phyloP scores from a whole-genome alignment of 2,888 invertebrate species.

The Polyommatus icarus region DNA sequence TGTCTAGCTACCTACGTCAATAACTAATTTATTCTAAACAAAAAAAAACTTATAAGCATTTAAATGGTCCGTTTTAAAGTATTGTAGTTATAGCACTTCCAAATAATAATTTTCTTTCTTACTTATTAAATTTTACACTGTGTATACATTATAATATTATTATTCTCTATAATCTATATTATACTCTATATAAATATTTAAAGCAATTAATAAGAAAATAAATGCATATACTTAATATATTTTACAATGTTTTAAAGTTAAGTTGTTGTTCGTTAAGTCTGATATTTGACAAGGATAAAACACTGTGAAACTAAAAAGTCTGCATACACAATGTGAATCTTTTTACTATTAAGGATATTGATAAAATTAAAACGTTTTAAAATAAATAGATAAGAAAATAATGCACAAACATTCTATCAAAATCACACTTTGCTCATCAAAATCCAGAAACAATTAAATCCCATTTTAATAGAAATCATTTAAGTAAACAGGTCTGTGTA shows the following conservation, averaged over 20 bases:
- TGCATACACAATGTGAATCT: too few relatives aligned
- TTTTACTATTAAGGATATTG: neutral
- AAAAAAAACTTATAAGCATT: neutral
- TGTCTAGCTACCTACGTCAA: neutral
- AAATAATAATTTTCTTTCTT: too few relatives aligned
- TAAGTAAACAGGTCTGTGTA: slow-evolving; percentile 55
- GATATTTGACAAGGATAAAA: too few relatives aligned
- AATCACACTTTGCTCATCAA: slow-evolving; percentile 28
- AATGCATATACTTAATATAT: too few relatives aligned
- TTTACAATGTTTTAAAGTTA: too few relatives aligned
- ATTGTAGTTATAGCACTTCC: neutral
- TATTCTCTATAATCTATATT: too few relatives aligned
- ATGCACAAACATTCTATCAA: neutral
- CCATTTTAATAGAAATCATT: slow-evolving; percentile 54
- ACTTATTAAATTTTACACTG: too few relatives aligned
- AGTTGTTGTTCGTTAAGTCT: too few relatives aligned
- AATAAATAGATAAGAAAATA: neutral
- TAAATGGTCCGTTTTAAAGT: neutral
- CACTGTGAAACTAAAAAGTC: too few relatives aligned
- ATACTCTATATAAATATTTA: too few relatives aligned
- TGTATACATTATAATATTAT: too few relatives aligned
- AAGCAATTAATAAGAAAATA: too few relatives aligned
- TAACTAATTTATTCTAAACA: neutral
- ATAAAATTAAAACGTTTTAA: neutral
- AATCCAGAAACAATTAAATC: slow-evolving; percentile 39